Conservation (phyloP, 2,888 invertebrate genomes). For the Orchestes rusci region DNA sequence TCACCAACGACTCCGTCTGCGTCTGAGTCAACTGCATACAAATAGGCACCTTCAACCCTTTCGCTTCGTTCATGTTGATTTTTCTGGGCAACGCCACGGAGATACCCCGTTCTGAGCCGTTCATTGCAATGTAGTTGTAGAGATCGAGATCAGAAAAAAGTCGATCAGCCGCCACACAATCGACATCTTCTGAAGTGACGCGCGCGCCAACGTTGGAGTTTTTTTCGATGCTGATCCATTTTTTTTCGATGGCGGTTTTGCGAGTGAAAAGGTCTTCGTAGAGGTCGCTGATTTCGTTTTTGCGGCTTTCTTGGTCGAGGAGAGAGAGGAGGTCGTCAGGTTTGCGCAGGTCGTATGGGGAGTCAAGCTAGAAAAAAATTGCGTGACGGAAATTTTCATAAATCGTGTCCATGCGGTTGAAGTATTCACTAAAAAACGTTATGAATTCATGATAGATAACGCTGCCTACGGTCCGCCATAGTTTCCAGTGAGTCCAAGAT, state of each 20-base stretch:
- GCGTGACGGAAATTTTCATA: too few relatives aligned
- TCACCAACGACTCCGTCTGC: constrained; percentile 21
- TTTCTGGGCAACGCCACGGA: constrained; percentile 33
- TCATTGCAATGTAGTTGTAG: constrained; percentile 53
- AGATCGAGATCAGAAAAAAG: constrained; percentile 61
- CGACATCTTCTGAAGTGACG: constrained; percentile 53
- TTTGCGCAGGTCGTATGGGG: constrained; percentile 62
- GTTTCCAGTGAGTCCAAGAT: too few relatives aligned
- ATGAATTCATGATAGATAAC: too few relatives aligned
- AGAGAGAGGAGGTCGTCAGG: constrained; percentile 69
- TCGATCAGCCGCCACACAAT: constrained; percentile 59
- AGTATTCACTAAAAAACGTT: too few relatives aligned
- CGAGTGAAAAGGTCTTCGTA: constrained; percentile 57
- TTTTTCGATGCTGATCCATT: constrained; percentile 52
- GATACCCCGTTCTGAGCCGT: constrained; percentile 50
- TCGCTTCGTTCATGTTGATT: constrained; percentile 19
- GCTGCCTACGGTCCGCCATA: too few relatives aligned
- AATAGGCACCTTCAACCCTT: constrained; percentile 34
- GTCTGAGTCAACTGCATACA: constrained; percentile 33
- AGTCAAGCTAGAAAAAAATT: constrained; percentile 59
- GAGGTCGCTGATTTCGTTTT: constrained; percentile 52
- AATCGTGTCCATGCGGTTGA: too few relatives aligned
- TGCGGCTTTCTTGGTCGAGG: constrained; percentile 67
- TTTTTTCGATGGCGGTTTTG: constrained; percentile 56
- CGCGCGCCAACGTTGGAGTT: constrained; percentile 54